Conservation (phyloP, 1,140 invertebrate species). For the Diorhabda carinulata region DNA sequence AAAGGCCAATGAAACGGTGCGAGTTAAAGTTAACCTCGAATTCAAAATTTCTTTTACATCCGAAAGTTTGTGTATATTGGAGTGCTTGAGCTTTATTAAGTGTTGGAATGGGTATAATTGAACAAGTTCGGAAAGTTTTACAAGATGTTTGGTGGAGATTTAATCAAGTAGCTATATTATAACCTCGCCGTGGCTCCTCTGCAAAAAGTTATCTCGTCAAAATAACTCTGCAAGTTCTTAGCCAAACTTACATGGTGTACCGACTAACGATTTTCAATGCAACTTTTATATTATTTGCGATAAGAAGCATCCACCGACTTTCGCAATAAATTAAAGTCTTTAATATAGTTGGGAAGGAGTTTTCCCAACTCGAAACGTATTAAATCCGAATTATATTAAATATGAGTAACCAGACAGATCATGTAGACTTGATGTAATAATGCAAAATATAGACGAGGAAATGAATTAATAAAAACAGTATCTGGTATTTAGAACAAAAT, state of each 20-base stretch:
- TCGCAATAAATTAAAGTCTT: not conserved
- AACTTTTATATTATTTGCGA: not conserved
- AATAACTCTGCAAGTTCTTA: constrained; percentile 7
- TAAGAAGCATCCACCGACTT: not conserved
- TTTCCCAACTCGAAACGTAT: not conserved
- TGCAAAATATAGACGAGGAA: not conserved
- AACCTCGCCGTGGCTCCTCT: constrained; percentile 1
- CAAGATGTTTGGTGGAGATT: constrained; percentile 16
- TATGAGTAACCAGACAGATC: not conserved
- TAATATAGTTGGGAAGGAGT: not conserved
- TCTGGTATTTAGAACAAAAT: too few species aligned
- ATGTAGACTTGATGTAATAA: not conserved
- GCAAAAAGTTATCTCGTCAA: constrained; percentile 15
- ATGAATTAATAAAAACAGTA: not conserved
- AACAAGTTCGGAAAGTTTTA: constrained; percentile 21
- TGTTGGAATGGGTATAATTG: constrained; percentile 18
- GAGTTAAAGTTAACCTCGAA: not conserved
- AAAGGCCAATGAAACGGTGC: too few species aligned
- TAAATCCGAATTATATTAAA: not conserved
- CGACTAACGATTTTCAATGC: not conserved
- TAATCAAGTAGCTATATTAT: constrained; percentile 21
- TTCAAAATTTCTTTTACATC: not conserved
- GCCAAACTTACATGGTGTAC: not conserved
- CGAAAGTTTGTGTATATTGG: not conserved
- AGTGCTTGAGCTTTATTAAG: constrained; percentile 15